Evolutionary conservation across 2,888 invertebrate species (phyloP), one percentile per base, ranked within the genome.

Genomic region (Teinopalpus imperialis): DNA sequence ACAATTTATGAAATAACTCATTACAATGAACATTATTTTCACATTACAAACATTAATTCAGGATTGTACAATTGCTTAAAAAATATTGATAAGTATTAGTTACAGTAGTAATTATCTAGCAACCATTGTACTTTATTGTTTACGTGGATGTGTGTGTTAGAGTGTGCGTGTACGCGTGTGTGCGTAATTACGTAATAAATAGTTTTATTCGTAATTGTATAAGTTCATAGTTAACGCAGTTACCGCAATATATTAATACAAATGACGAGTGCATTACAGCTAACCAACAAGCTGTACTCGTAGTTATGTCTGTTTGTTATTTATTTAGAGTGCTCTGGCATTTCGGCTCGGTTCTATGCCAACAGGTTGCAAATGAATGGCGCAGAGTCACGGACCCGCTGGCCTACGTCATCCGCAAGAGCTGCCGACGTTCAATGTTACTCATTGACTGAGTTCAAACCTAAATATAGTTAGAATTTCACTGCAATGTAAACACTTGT

Each of bases 281-380:
- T 43, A 13, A 23, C n/a, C 24, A 24, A 14, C 23, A 31, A 37
- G 16, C 37, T n/a, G n/a, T n/a, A 18, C 5, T 8, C 12, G 26
- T 21, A 10, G 14, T 13, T 31, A 7, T 30, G 39, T 37, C 23
- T 39, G 45, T 44, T 30, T 32, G 18, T 26, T 27, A 39, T 37
- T 32, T 42, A 14, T 18, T 12, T 18, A 10, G 32, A 39, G 14
- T 40, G 45, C 40, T 39, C 23, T 32, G 45, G 45, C 32, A 46
- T 46, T 23, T 29, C 20, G 12, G 12, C 13, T 7, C n/a, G 14
- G 12, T 34, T 37, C 37, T 14, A 6, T 35, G 35, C 27, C 43
- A 35, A 27, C 5, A 43, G 10, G 20, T 43, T 43, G 43, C 35
- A 35, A 29, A 7, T 13, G 18, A 26, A 35, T 13, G 13, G 14